Conservation (phyloP, 1,140 invertebrate genomes). For the Papilio machaon region DNA sequence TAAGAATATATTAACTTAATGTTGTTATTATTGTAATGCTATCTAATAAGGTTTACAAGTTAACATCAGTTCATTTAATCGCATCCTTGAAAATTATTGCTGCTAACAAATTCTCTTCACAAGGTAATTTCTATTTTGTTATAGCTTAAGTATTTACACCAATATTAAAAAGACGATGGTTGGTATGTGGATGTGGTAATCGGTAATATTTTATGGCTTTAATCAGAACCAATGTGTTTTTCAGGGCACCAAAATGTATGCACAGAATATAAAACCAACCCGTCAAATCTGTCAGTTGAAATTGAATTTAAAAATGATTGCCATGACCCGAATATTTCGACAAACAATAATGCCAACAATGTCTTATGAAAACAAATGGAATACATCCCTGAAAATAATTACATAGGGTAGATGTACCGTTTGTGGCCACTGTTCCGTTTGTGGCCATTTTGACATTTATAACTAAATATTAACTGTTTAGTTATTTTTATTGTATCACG, state of each 20-base stretch:
- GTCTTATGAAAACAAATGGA: conserved; percentile 6
- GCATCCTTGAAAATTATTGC: neutral
- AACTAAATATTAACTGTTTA: too few species aligned
- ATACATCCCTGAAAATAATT: conserved; percentile 22
- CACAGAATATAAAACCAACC: neutral
- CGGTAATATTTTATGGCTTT: neutral
- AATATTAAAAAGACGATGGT: neutral
- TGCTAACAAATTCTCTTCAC: neutral
- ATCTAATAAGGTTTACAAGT: neutral
- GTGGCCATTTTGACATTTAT: too few species aligned
- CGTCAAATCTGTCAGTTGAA: neutral
- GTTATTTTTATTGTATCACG: too few species aligned
- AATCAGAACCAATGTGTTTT: neutral
- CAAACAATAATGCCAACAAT: conserved; percentile 6
- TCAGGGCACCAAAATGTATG: neutral
- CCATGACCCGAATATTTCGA: conserved; percentile 4
- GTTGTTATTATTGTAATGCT: neutral
- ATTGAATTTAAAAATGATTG: neutral
- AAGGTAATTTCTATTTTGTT: neutral
- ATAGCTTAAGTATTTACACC: too few species aligned
- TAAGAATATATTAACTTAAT: neutral
- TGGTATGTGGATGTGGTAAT: neutral
- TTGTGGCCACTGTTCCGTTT: too few species aligned
- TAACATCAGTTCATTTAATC: neutral
- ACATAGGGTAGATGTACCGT: too few species aligned